Conservation (phyloP, 2,797 vertebrate species). For the Sitta carolinensis region DNA sequence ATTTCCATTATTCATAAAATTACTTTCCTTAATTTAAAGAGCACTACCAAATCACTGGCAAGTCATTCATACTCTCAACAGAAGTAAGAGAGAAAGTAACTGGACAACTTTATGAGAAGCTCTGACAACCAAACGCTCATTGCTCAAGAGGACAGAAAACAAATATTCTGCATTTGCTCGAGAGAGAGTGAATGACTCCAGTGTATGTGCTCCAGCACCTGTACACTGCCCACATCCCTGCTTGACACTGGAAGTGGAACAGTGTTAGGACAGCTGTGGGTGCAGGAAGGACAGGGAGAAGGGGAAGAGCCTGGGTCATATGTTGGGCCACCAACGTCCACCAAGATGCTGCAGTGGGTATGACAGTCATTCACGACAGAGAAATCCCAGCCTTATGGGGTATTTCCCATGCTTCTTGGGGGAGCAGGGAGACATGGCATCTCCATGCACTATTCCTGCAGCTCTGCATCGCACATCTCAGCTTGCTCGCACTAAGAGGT, state of each 20-base stretch:
- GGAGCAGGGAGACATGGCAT: background rate
- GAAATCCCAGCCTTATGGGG: background rate
- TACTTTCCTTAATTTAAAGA: background rate
- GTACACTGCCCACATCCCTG: background rate
- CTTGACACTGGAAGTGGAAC: rapidly evolving
- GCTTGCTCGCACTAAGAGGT: background rate
- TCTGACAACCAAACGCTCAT: background rate
- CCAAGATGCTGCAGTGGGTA: background rate
- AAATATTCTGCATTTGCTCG: background rate
- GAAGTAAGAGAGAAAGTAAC: background rate
- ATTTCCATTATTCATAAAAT: background rate
- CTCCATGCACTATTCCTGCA: background rate
- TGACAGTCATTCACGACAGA: background rate
- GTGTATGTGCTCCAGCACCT: background rate
- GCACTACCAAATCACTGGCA: background rate
- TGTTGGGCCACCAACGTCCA: background rate
- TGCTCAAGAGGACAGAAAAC: background rate
- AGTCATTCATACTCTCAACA: background rate
- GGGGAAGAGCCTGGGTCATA: background rate
- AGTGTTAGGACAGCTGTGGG: background rate
- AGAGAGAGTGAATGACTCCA: background rate
- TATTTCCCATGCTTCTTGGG: background rate
- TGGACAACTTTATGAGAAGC: background rate
- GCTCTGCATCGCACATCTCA: background rate
- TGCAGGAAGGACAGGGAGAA: background rate